phyloP scores from a whole-genome alignment of 92 coral and sea anemone genomes.

The Isaurus tuberculatus region DNA sequence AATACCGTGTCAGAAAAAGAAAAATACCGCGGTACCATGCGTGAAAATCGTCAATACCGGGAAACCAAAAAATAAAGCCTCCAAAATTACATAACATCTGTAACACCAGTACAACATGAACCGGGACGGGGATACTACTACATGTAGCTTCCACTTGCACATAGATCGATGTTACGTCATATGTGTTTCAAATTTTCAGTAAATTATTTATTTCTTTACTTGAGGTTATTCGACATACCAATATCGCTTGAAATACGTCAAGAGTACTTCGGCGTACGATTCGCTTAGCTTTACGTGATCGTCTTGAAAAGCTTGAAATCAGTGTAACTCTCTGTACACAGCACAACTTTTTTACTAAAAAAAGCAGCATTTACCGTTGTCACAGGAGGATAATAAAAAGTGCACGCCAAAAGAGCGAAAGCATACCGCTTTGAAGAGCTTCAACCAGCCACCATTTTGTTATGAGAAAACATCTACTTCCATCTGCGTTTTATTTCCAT shows the following conservation, averaged over 20 bases:
- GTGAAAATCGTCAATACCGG: conserved; percentile 6
- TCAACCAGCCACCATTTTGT: conserved; percentile 10
- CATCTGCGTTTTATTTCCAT: no score
- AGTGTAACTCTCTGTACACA: not conserved
- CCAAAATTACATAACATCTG: not conserved
- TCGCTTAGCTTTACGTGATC: not conserved
- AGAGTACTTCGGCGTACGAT: not conserved
- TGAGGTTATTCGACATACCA: no score
- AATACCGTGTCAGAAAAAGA: conserved; percentile 13
- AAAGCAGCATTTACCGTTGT: conserved; percentile 5
- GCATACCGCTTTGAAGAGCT: not conserved
- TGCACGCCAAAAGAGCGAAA: not conserved
- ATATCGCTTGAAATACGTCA: not conserved
- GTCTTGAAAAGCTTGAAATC: conserved; percentile 9
- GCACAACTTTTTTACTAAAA: not conserved
- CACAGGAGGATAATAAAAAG: conserved; percentile 8
- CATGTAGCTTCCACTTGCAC: conserved; percentile 12
- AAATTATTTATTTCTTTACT: not conserved
- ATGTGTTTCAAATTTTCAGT: no score
- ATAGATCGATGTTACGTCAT: not conserved
- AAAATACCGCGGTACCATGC: conserved; percentile 5
- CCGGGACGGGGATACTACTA: not conserved
- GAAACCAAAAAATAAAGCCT: not conserved
- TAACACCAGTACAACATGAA: conserved; percentile 3
- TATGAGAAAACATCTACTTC: not conserved